Conservation (phyloP, 2,797 vertebrate genomes). For the Alectoris magna region DNA sequence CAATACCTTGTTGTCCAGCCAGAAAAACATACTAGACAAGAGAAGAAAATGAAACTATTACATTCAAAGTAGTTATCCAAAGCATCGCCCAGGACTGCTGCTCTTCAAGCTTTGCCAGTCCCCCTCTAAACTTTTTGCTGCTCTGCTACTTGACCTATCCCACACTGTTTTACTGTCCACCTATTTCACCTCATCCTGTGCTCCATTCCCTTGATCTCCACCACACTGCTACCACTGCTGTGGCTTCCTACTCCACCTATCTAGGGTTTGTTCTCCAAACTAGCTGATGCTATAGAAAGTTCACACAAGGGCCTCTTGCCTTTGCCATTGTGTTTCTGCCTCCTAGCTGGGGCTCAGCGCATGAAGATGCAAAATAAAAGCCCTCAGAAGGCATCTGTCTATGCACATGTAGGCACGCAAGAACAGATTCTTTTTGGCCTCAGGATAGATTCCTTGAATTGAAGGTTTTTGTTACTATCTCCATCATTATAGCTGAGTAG, state of each 20-base stretch:
- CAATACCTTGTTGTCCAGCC: too few relatives aligned
- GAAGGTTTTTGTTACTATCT: not conserved
- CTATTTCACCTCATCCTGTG: not conserved
- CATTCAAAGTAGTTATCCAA: not conserved
- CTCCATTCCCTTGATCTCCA: not conserved
- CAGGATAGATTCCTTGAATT: not conserved
- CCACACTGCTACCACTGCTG: not conserved
- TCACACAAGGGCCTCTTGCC: not conserved
- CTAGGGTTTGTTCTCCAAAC: not conserved
- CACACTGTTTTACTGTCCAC: rapidly evolving
- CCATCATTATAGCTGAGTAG: not conserved
- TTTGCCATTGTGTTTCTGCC: not conserved
- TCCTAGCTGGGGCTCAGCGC: not conserved
- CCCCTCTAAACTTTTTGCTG: not conserved
- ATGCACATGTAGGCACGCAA: not conserved
- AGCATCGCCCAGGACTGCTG: not conserved
- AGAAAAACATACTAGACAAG: not conserved
- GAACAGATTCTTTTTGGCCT: not conserved
- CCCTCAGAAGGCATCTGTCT: not conserved
- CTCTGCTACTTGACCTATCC: not conserved
- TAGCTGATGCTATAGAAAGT: not conserved
- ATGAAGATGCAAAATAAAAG: not conserved
- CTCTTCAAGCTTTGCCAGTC: not conserved
- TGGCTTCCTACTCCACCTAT: not conserved
- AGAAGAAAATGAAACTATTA: not conserved